Evolutionary conservation across 2,113 vertebrate species (phyloP).

Genomic region (Pangasianodon hypophthalmus): DNA sequence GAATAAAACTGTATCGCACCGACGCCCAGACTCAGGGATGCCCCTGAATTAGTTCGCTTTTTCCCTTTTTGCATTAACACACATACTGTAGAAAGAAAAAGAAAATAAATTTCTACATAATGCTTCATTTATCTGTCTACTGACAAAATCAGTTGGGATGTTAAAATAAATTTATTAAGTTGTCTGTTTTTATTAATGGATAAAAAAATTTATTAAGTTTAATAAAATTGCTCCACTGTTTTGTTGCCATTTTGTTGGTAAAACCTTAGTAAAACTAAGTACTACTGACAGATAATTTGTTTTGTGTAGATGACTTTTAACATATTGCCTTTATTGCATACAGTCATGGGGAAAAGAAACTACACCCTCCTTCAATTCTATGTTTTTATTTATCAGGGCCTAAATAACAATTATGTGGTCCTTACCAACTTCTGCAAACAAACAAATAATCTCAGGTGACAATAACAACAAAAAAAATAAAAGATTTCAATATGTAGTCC

Average conservation of each 20-base stretch:
- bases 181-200: background rate
- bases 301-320: background rate
- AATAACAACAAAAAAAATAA: no score
- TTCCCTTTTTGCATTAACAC: background rate
- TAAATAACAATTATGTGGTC: no score
- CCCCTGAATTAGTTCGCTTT: background rate
- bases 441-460: no score
- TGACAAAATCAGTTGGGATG: background rate
- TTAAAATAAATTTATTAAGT: background rate
- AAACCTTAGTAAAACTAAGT: no score
- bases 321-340: background rate
- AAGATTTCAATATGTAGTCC: no score
- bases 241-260: background rate
- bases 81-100: background rate
- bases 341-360: no score
- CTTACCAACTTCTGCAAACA: no score
- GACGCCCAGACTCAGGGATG: background rate
- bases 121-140: background rate
- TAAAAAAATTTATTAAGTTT: background rate
- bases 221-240: background rate
- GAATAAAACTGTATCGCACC: background rate
- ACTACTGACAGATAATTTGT: no score
- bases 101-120: background rate
- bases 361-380: no score
- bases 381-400: no score